A percentile compares a stretch with the other conserved stretches of the same genome.
phyloP scores from a whole-genome alignment of 2,888 invertebrate species.

The Eustalomyia histrio region DNA sequence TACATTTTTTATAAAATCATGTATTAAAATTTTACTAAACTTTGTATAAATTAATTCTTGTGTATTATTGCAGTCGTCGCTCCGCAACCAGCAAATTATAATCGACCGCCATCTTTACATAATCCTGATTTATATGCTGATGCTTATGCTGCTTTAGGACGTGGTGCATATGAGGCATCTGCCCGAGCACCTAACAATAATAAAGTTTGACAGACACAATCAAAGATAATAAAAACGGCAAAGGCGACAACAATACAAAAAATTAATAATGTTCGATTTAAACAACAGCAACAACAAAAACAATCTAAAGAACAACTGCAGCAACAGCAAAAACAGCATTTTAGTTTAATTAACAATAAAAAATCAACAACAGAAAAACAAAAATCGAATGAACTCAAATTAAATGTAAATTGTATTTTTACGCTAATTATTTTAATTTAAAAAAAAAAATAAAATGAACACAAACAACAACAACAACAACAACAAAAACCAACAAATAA shows the following conservation, averaged over 20 bases:
- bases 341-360: constrained; percentile 63
- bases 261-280: constrained; percentile 49
- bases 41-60: constrained; percentile 22
- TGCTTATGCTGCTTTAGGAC: constrained; percentile 78
- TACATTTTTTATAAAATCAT: too few species aligned
- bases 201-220: constrained; percentile 77
- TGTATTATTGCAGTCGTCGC: constrained; percentile 75
- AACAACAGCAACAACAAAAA: constrained; percentile 55
- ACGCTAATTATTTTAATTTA: constrained; percentile 78
- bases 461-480: constrained; percentile 44
- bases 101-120: constrained; percentile 78
- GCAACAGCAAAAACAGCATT: constrained; percentile 66
- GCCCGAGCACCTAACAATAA: constrained; percentile 75
- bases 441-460: constrained; percentile 43
- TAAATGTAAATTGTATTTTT: constrained; percentile 78
- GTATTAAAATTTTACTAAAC: too few species aligned
- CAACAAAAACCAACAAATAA: constrained; percentile 37
- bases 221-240: constrained; percentile 60
- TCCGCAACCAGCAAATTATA: constrained; percentile 80
- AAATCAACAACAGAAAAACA: constrained; percentile 69
- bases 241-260: constrained; percentile 66
- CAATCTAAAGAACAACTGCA: constrained; percentile 62
- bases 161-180: constrained; percentile 77
- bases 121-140: constrained; percentile 77
- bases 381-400: constrained; percentile 79